Evolutionary conservation across 2,113 vertebrate genomes (phyloP).

Genomic region (Lepus timidus): DNA sequence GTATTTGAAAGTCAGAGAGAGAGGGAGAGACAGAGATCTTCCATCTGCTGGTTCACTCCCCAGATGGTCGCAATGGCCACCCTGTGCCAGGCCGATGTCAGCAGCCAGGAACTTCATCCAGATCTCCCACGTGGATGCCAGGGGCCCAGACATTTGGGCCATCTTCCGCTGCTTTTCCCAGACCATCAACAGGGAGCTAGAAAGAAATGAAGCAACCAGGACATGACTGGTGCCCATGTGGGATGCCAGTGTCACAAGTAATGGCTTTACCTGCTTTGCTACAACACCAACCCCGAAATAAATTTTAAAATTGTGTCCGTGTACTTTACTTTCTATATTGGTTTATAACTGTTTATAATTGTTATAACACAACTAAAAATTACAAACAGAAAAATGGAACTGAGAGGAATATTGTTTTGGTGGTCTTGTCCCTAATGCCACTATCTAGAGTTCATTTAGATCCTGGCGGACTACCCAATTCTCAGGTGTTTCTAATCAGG

Average conservation of each 20-base stretch:
- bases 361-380: not conserved
- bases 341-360: not conserved
- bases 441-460: constrained; percentile 31
- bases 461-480: not conserved
- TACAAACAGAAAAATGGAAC: not conserved
- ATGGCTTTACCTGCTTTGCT: too few relatives aligned
- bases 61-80: too few relatives aligned
- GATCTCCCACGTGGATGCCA: too few relatives aligned
- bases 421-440: not conserved
- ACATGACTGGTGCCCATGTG: too few relatives aligned
- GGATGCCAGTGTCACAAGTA: too few relatives aligned
- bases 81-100: not conserved
- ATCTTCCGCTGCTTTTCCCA: too few relatives aligned
- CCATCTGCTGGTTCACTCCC: too few relatives aligned
- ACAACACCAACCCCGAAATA: not conserved
- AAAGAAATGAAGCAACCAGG: too few relatives aligned
- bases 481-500: constrained; percentile 32
- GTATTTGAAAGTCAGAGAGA: too few relatives aligned
- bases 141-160: too few relatives aligned
- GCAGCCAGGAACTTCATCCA: not conserved
- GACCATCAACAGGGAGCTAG: too few relatives aligned
- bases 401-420: not conserved
- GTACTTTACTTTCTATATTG: not conserved
- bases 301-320: not conserved
- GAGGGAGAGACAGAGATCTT: too few relatives aligned